Evolutionary conservation across 1,140 invertebrate species (phyloP).

Genomic region (Coboldia fuscipes): DNA sequence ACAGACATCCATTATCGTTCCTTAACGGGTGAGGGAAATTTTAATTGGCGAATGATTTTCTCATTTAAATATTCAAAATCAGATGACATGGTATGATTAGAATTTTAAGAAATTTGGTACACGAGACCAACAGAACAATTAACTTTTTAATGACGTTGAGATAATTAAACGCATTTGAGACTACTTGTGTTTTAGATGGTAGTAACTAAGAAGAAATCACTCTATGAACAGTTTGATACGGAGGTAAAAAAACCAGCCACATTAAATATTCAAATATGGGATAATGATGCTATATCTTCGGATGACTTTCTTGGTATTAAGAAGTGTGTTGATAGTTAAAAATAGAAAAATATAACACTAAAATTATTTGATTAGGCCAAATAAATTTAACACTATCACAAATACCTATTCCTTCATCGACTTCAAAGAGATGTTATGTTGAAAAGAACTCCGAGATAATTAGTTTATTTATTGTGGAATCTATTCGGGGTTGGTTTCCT

Average conservation of each 20-base stretch:
- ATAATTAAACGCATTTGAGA: neutral
- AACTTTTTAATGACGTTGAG: neutral
- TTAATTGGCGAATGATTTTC: constrained; percentile 84
- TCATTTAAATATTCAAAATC: constrained; percentile 53
- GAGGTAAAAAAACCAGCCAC: constrained; percentile 26
- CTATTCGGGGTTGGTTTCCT: constrained; percentile 69
- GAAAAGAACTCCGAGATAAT: constrained; percentile 34
- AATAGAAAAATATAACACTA: neutral
- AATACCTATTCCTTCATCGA: constrained; percentile 32
- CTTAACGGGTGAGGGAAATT: constrained; percentile 58
- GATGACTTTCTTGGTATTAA: constrained; percentile 60
- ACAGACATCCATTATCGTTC: constrained; percentile 71
- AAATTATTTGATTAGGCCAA: constrained; percentile 16
- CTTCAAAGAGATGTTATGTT: constrained; percentile 31
- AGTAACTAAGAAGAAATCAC: constrained; percentile 9
- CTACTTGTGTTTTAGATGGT: constrained; percentile 12
- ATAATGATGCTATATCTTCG: constrained; percentile 52
- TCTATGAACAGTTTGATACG: constrained; percentile 13
- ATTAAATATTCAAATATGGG: constrained; percentile 25
- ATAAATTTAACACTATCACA: constrained; percentile 35
- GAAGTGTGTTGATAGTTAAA: constrained; percentile 1
- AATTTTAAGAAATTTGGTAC: neutral
- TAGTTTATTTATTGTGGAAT: constrained; percentile 54
- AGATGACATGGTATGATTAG: constrained; percentile 45
- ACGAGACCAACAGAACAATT: neutral